Conservation (phyloP, 1,140 invertebrate genomes). For the Anastatus disparis region DNA sequence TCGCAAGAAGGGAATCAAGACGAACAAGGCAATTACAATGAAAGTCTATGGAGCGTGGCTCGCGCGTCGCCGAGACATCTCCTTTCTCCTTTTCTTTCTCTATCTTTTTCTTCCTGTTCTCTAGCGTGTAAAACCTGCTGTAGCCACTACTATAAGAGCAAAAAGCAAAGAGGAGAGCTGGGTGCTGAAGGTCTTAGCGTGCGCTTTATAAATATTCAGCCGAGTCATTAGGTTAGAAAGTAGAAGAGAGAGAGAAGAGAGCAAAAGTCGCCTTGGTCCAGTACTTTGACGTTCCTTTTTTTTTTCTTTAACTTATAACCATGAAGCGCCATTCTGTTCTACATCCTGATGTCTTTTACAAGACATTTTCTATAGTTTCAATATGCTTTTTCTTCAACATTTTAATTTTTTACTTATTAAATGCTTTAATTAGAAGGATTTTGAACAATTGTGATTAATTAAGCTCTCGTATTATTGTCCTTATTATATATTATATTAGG, state of each 20-base stretch:
- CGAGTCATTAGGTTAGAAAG: constrained; percentile 54
- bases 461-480: too few relatives aligned
- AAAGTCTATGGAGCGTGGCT: constrained; percentile 61
- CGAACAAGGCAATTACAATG: constrained; percentile 67
- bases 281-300: not conserved
- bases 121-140: not conserved
- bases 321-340: too few relatives aligned
- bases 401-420: too few relatives aligned
- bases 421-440: too few relatives aligned
- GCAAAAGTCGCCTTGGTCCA: constrained; percentile 2
- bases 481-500: too few relatives aligned
- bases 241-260: too few relatives aligned
- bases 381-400: too few relatives aligned
- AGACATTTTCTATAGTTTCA: too few relatives aligned
- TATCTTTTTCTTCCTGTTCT: too few relatives aligned
- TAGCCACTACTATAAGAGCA: not conserved
- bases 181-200: constrained; percentile 29
- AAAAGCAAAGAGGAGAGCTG: not conserved
- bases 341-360: too few relatives aligned
- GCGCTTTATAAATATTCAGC: constrained; percentile 66
- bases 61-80: not conserved
- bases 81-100: too few relatives aligned
- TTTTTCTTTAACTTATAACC: not conserved
- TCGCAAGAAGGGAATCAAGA: constrained; percentile 59
- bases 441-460: too few relatives aligned